Base-by-base conservation (phyloP, 92 coral and sea anemone species). In the Metridium senile region DNA sequence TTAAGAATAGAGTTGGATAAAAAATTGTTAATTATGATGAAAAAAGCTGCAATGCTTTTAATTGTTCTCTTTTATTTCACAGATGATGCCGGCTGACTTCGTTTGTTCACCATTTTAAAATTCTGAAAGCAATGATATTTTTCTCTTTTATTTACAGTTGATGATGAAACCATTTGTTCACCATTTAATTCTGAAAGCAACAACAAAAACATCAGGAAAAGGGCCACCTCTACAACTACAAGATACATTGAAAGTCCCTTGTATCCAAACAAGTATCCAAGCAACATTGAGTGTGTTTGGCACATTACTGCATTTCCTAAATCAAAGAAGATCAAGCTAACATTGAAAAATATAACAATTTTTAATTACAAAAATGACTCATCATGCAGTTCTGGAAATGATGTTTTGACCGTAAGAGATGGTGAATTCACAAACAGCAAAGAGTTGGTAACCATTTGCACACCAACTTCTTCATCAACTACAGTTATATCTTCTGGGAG, bases 281-380 rank as follows among this genome's bases (percentile, higher is more conserved):
- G 68, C 57, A 68, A 58, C 32, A 52, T 78, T 34, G 66, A 78
- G 57, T 78, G 83, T 31, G 45, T 67, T 19, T 78, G 83, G 83
- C 7, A 29, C 8, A 67, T 78, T 65, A 46, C 74, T 17, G 82
- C 64, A 10, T 22, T 6, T 1, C 10, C 31, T 1, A 21, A 26
- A 9, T 9, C 9, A 18, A 25, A 33, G 18, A 67, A 25, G 16
- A 57, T 78, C 56, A 56, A 68, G 47, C 47, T 54, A 8, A 58
- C 49, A 56, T 26, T 76, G 16, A 13, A 3, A 17, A 29, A 45
- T 25, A 21, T 59, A 13, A 63, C 22, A 8, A 31, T 72, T 2
- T 16, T 21, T 21, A 59, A 34, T 17, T 21, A 27, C 30, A 19
- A 9, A 0, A n/a, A 11, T 26, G 22, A 31, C 16, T 0, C 2